Evolutionary conservation across 2,888 invertebrate genomes (phyloP).

Genomic region (Apantesis nais): DNA sequence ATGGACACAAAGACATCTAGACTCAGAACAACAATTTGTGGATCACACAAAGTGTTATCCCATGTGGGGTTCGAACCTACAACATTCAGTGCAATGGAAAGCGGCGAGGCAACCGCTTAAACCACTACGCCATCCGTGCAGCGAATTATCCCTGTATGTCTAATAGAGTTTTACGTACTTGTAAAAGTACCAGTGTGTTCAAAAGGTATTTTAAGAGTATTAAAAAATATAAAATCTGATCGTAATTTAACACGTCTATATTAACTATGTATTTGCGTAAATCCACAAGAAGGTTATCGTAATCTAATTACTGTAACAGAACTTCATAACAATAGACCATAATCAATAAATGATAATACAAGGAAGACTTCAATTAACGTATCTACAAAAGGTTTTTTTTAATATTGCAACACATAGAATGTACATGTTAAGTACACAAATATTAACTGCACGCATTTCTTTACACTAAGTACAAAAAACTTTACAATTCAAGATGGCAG

Average conservation of each 20-base stretch:
- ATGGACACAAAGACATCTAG: too few species aligned
- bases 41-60: too few species aligned
- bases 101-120: too few species aligned
- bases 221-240: not conserved
- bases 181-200: too few species aligned
- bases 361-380: constrained; percentile 67
- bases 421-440: constrained; percentile 66
- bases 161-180: too few species aligned
- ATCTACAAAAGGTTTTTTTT: constrained; percentile 59
- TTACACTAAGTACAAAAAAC: constrained; percentile 47
- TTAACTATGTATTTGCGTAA: constrained; percentile 12
- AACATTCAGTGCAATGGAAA: too few species aligned
- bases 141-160: too few species aligned
- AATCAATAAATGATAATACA: constrained; percentile 48
- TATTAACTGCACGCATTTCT: constrained; percentile 77
- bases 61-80: too few species aligned
- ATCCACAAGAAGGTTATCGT: constrained; percentile 17
- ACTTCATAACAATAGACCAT: constrained; percentile 52
- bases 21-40: too few species aligned
- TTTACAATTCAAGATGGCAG: constrained; percentile 49
- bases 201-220: too few species aligned
- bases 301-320: constrained; percentile 49
- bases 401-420: constrained; percentile 50
- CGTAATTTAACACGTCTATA: not conserved
- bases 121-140: too few species aligned